A percentile compares a stretch with the other conserved stretches of the same genome.
These are phyloP conservation scores for Apamea crenata DNA, from an alignment of 2,888 invertebrate genomes.

Conservation along the genomic window DNA sequence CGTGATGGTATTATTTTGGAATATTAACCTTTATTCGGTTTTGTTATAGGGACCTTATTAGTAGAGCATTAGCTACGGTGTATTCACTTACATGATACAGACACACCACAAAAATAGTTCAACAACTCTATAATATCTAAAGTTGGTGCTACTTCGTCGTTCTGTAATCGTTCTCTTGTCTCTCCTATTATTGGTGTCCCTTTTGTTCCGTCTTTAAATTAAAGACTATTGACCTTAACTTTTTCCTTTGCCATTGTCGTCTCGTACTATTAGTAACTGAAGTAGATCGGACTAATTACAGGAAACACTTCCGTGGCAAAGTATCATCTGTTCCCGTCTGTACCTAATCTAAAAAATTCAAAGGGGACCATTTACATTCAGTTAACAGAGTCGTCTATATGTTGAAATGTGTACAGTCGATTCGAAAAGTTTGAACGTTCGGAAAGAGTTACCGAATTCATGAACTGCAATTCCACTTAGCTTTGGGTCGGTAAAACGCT, in stretches of 20 bases:
- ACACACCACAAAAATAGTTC: slow-evolving; percentile 7
- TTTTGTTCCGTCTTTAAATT: slow-evolving; percentile 86
- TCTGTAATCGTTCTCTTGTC: slow-evolving; percentile 82
- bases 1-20: neutral
- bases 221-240: slow-evolving; percentile 85
- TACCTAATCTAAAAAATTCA: slow-evolving; percentile 46
- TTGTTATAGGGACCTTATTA: neutral
- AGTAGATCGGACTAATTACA: slow-evolving; percentile 74
- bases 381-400: slow-evolving; percentile 34
- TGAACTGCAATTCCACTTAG: slow-evolving; percentile 70
- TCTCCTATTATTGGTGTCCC: slow-evolving; percentile 83
- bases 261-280: slow-evolving; percentile 75
- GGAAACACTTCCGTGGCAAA: slow-evolving; percentile 65
- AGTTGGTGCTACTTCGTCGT: slow-evolving; percentile 74
- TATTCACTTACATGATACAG: slow-evolving; percentile 37
- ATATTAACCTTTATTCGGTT: neutral
- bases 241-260: slow-evolving; percentile 75
- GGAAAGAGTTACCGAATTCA: slow-evolving; percentile 67
- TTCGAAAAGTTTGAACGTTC: slow-evolving; percentile 51
- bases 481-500: slow-evolving; percentile 72
- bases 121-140: slow-evolving; percentile 72
- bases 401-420: slow-evolving; percentile 41
- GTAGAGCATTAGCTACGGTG: no score
- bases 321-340: slow-evolving; percentile 59
- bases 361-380: slow-evolving; percentile 48